Evolutionary conservation across 2,113 vertebrate species (phyloP).

Genomic region (Capreolus pygargus): DNA sequence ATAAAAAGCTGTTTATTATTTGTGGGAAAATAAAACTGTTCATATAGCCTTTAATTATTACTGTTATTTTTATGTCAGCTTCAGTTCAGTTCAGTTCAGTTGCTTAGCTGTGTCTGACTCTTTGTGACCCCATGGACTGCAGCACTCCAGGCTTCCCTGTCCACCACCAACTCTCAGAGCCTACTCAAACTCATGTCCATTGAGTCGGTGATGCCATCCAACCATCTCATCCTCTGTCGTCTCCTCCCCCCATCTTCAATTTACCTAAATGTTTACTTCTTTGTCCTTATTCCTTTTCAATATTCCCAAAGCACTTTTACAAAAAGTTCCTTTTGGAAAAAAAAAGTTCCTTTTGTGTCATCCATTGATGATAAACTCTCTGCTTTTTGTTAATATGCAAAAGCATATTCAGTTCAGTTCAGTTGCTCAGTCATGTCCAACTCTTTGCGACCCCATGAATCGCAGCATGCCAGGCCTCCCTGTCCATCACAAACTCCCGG

Average conservation of each 20-base stretch:
- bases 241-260: not conserved
- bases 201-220: not conserved
- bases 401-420: too few species aligned
- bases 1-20: not conserved
- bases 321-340: not conserved
- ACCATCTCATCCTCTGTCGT: not conserved
- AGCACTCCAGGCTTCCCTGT: not conserved
- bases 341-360: not conserved
- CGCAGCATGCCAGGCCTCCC: too few species aligned
- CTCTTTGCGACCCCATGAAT: too few species aligned
- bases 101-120: not conserved
- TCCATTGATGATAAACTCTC: not conserved
- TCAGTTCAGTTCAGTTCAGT: not conserved
- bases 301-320: not conserved
- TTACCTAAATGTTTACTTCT: not conserved
- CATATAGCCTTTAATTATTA: not conserved
- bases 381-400: not conserved
- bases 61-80: not conserved
- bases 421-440: too few species aligned
- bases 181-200: not conserved
- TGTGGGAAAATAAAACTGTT: not conserved
- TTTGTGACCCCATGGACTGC: too few species aligned
- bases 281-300: not conserved
- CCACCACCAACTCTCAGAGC: not conserved
- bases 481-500: too few species aligned